These are phyloP conservation scores for Atrina japonica DNA, from an alignment of 2,888 invertebrate species.

Conservation along the genomic window DNA sequence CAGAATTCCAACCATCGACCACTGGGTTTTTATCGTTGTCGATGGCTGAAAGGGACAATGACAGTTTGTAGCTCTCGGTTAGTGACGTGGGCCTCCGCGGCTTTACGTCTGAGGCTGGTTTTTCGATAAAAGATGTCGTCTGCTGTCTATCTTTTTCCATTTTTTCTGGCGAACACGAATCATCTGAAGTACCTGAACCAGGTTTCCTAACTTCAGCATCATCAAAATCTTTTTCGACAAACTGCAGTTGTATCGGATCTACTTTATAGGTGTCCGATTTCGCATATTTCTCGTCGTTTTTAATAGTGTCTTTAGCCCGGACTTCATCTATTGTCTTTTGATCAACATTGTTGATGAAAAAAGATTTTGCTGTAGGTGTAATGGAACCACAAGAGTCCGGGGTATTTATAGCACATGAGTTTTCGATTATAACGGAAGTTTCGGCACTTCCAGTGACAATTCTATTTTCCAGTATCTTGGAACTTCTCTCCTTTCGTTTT, in stretches of 20 bases:
- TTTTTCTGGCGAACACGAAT: slow-evolving; percentile 56
- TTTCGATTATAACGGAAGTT: slow-evolving; percentile 32
- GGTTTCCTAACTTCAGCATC: slow-evolving; percentile 54
- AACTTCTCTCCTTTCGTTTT: slow-evolving; percentile 51
- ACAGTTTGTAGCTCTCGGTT: slow-evolving; percentile 64
- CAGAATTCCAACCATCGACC: slow-evolving; percentile 35
- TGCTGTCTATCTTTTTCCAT: slow-evolving; percentile 43
- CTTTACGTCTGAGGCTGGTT: slow-evolving; percentile 42
- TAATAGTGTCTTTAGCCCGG: background rate
- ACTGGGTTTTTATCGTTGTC: slow-evolving; percentile 16
- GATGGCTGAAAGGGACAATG: slow-evolving; percentile 28
- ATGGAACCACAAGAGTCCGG: slow-evolving; percentile 27
- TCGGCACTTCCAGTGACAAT: slow-evolving; percentile 53
- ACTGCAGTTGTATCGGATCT: slow-evolving; percentile 44
- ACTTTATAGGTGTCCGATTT: too few species aligned
- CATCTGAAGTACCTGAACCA: slow-evolving; percentile 63
- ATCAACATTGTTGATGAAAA: slow-evolving; percentile 1
- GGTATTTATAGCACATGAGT: slow-evolving; percentile 14
- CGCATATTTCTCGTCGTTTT: background rate
- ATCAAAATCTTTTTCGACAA: slow-evolving; percentile 35
- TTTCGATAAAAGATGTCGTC: slow-evolving; percentile 69
- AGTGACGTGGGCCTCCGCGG: slow-evolving; percentile 69
- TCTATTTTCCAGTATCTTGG: slow-evolving; percentile 30
- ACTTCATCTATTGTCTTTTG: background rate
- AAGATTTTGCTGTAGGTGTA: slow-evolving; percentile 35